Evolutionary conservation across 2,888 invertebrate genomes (phyloP).

Genomic region (Euphydryas editha): DNA sequence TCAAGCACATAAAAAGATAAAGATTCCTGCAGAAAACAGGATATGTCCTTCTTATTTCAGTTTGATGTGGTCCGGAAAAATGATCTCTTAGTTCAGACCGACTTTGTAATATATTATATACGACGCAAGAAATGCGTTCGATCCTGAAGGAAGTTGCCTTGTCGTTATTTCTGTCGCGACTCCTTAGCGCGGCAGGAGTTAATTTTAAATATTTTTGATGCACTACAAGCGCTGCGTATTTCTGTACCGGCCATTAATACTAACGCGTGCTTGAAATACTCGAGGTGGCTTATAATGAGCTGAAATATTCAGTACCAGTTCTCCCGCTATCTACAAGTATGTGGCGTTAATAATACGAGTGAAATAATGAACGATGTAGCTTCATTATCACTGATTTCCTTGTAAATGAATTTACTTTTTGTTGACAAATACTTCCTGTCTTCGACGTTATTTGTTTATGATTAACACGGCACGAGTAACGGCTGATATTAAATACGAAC

Average conservation of each 20-base stretch:
- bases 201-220: constrained; percentile 76
- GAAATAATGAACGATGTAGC: constrained; percentile 7
- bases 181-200: constrained; percentile 62
- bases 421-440: constrained; percentile 5
- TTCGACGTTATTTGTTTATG: not conserved
- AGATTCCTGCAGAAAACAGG: no score
- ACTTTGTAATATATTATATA: constrained; percentile 9
- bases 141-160: constrained; percentile 54
- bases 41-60: no score
- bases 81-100: not conserved
- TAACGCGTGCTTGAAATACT: constrained; percentile 45
- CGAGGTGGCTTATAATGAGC: constrained; percentile 34
- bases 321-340: constrained; percentile 7
- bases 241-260: constrained; percentile 41
- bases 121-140: constrained; percentile 21
- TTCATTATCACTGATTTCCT: constrained; percentile 3
- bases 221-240: constrained; percentile 54
- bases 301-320: constrained; percentile 19
- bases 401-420: constrained; percentile 2
- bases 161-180: constrained; percentile 64
- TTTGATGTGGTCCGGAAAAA: no score
- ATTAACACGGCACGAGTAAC: not conserved
- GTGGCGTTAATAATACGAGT: constrained; percentile 3
- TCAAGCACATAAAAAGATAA: no score
- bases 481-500: not conserved